phyloP scores from a whole-genome alignment of 1,140 invertebrate species.

The Pararge aegeria region DNA sequence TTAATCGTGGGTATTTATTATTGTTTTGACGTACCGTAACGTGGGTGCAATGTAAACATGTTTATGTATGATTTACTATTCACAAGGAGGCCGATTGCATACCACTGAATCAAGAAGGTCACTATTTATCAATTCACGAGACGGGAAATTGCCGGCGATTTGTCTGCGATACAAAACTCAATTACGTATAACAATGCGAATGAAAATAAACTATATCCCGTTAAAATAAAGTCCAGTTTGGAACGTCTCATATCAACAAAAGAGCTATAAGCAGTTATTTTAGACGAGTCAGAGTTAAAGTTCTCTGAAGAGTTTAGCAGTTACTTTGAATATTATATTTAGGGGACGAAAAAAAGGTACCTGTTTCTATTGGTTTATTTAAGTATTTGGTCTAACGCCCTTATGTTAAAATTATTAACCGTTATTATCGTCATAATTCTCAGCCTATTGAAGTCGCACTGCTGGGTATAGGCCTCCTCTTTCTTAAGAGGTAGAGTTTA shows the following conservation, averaged over 20 bases:
- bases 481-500: too few species aligned
- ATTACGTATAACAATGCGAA: neutral
- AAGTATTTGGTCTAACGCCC: too few species aligned
- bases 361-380: too few species aligned
- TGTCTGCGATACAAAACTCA: constrained; percentile 23
- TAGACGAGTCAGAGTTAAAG: neutral
- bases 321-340: neutral
- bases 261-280: neutral
- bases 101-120: constrained; percentile 39
- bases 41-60: neutral
- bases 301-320: neutral
- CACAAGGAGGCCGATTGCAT: constrained; percentile 26
- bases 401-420: too few species aligned
- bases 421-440: too few species aligned
- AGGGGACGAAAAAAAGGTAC: too few species aligned
- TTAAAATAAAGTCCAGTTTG: constrained; percentile 1
- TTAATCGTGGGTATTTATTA: too few species aligned
- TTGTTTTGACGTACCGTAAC: neutral
- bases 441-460: too few species aligned
- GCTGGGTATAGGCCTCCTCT: too few species aligned
- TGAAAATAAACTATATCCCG: constrained; percentile 9
- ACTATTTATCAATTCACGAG: constrained; percentile 34
- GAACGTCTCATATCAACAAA: neutral
- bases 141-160: constrained; percentile 28
- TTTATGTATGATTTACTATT: constrained; percentile 5